Conservation (phyloP, 2,797 vertebrate genomes). For the Pogoniulus pusillus region DNA sequence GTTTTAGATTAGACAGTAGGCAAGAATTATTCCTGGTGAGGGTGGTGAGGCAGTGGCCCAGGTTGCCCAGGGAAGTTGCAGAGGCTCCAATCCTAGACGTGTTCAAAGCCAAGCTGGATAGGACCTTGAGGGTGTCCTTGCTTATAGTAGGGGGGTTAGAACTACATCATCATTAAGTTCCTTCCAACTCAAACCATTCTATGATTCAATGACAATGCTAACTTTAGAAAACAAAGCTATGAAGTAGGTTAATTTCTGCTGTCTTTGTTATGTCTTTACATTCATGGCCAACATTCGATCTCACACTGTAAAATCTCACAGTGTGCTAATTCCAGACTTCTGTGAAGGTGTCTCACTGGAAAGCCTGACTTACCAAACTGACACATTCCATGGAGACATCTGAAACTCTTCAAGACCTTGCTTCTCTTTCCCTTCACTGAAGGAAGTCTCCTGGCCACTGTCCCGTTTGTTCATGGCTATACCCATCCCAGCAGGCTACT, state of each 20-base stretch:
- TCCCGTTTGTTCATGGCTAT: background rate
- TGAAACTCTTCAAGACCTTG: rapidly evolving
- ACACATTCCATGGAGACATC: background rate
- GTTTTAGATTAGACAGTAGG: too few species aligned
- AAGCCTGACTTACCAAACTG: background rate
- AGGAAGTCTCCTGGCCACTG: background rate
- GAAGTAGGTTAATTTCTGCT: background rate
- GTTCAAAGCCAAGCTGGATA: too few species aligned
- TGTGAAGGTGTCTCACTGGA: background rate
- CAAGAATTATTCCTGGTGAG: too few species aligned
- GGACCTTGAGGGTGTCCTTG: too few species aligned
- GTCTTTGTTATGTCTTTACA: background rate
- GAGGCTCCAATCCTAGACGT: too few species aligned
- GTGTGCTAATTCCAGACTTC: background rate
- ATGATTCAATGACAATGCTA: background rate
- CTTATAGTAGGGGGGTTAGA: too few species aligned
- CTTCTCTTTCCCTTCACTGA: background rate
- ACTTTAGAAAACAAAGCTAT: background rate
- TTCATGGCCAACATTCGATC: background rate
- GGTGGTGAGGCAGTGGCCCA: too few species aligned
- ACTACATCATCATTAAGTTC: too few species aligned
- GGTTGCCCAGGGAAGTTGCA: too few species aligned
- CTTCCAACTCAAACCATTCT: too few species aligned
- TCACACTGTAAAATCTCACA: background rate
- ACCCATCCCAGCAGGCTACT: background rate